Conservation (phyloP, 2,888 invertebrate genomes). For the Pterostichus madidus region DNA sequence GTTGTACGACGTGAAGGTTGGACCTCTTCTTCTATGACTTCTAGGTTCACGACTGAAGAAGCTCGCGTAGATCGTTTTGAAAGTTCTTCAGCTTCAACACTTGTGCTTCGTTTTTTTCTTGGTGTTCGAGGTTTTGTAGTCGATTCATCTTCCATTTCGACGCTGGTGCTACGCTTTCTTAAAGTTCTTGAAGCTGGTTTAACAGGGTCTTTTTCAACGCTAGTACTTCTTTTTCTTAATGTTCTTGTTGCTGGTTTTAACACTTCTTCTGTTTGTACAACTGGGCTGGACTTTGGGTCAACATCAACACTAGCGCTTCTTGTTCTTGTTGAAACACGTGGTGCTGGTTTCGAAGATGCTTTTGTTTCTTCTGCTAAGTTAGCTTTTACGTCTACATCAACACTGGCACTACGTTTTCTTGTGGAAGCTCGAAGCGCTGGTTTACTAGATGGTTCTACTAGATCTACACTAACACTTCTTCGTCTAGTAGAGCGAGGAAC, state of each 20-base stretch:
- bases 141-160: conserved; percentile 29
- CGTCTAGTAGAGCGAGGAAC: background rate
- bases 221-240: background rate
- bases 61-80: conserved; percentile 27
- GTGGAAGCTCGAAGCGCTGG: background rate
- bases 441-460: conserved; percentile 12
- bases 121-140: conserved; percentile 48
- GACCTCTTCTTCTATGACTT: conserved; percentile 40
- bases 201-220: background rate
- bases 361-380: conserved; percentile 14
- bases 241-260: conserved; percentile 52
- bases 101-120: conserved; percentile 57
- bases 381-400: conserved; percentile 20
- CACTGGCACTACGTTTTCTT: conserved; percentile 40
- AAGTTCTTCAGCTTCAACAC: conserved; percentile 58
- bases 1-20: background rate
- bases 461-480: conserved; percentile 15
- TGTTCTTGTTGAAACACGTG: conserved; percentile 28
- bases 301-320: conserved; percentile 64
- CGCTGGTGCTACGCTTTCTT: conserved; percentile 41
- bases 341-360: conserved; percentile 35
- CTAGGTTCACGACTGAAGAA: conserved; percentile 21
- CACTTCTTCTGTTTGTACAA: background rate
- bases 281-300: conserved; percentile 1
- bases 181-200: background rate